phyloP scores from a whole-genome alignment of 1,140 invertebrate genomes.

The Paracyclopina nana region DNA sequence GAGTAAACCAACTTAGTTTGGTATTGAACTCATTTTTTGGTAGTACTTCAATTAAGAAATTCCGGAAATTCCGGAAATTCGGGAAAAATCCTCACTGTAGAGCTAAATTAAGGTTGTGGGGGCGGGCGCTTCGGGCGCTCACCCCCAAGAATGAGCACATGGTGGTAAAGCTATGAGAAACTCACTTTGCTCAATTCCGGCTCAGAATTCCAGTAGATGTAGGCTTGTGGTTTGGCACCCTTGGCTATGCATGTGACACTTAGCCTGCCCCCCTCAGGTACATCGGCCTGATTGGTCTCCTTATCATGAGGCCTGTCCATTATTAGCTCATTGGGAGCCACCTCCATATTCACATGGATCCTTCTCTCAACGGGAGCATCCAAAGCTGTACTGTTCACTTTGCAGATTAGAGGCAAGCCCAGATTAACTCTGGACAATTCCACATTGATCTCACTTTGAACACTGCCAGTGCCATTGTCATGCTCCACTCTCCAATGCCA shows the following conservation, averaged over 20 bases:
- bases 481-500: constrained; percentile 10
- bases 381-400: constrained; percentile 1
- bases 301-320: constrained; percentile 20
- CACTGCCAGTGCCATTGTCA: constrained; percentile 7
- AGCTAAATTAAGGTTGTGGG: no score
- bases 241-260: constrained; percentile 49
- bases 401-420: neutral
- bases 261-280: constrained; percentile 51
- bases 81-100: no score
- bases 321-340: neutral
- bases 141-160: no score
- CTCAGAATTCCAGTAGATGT: constrained; percentile 60
- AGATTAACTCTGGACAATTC: neutral
- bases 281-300: constrained; percentile 49
- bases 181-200: no score
- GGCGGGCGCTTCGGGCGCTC: no score
- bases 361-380: neutral
- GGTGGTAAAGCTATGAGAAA: no score
- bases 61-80: no score
- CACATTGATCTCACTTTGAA: constrained; percentile 7
- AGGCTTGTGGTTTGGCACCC: constrained; percentile 55
- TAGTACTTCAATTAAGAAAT: no score
- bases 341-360: neutral
- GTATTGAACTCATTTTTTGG: no score
- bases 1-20: no score